These are phyloP conservation scores for Enteromius viviparus DNA, from an alignment of 2,797 vertebrate species.

Conservation along the genomic window DNA sequence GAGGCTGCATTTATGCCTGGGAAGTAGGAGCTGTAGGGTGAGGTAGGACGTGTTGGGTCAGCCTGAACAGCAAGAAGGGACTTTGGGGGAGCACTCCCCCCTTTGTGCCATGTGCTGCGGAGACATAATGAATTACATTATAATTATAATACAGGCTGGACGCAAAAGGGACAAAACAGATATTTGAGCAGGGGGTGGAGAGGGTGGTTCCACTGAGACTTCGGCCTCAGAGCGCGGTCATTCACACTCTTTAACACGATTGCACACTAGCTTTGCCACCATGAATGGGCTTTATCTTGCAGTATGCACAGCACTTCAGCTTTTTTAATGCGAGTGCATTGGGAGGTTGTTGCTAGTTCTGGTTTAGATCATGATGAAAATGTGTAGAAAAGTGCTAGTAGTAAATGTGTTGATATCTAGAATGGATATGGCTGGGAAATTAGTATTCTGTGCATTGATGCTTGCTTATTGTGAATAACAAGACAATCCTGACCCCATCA, in stretches of 20 bases:
- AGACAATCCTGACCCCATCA: slow-evolving; percentile 67
- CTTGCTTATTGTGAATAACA: slow-evolving; percentile 57
- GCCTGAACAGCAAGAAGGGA: slow-evolving; percentile 78
- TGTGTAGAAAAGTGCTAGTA: neutral
- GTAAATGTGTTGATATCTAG: slow-evolving; percentile 6
- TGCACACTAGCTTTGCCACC: slow-evolving; percentile 43
- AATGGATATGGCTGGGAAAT: slow-evolving; percentile 25
- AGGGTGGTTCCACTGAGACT: slow-evolving; percentile 78
- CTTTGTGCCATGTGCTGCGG: slow-evolving; percentile 80
- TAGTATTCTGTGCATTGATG: slow-evolving; percentile 54
- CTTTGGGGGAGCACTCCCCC: slow-evolving; percentile 77
- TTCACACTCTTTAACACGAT: slow-evolving; percentile 55
- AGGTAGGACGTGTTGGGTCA: slow-evolving; percentile 82
- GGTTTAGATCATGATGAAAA: neutral
- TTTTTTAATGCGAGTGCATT: slow-evolving; percentile 38
- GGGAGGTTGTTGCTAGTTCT: slow-evolving; percentile 3
- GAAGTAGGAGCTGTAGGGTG: slow-evolving; percentile 72
- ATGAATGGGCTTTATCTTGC: slow-evolving; percentile 52
- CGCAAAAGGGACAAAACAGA: slow-evolving; percentile 83
- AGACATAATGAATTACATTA: slow-evolving; percentile 89
- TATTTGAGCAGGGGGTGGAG: slow-evolving; percentile 82
- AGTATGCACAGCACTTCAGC: slow-evolving; percentile 48
- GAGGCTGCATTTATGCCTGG: slow-evolving; percentile 73
- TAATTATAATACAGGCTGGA: slow-evolving; percentile 86
- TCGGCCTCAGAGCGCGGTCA: slow-evolving; percentile 66